Conservation (phyloP, 2,888 invertebrate genomes). For the Agrilus cyanescens region DNA sequence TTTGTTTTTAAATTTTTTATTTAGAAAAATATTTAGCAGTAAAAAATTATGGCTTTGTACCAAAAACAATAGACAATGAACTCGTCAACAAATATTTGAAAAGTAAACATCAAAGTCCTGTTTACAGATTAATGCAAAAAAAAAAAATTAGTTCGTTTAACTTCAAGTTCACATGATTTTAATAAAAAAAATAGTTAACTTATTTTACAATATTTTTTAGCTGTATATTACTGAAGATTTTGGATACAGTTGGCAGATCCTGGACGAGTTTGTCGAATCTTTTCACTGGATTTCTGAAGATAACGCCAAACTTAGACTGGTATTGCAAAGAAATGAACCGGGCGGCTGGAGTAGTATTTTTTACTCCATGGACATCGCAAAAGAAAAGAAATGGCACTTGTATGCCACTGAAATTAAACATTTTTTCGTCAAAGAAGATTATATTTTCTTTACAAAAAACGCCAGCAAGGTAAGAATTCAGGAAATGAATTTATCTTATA, state of each 20-base stretch:
- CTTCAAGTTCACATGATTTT: too few species aligned
- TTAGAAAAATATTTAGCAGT: neutral
- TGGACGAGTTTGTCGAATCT: slow-evolving; percentile 65
- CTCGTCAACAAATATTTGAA: too few species aligned
- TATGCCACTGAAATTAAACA: slow-evolving; percentile 55
- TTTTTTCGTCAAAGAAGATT: slow-evolving; percentile 72
- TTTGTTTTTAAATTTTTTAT: neutral
- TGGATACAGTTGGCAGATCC: slow-evolving; percentile 56
- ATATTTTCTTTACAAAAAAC: slow-evolving; percentile 71
- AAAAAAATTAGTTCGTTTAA: too few species aligned
- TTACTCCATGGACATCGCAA: slow-evolving; percentile 26
- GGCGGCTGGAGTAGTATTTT: slow-evolving; percentile 44
- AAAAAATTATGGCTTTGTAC: neutral
- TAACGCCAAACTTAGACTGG: slow-evolving; percentile 36
- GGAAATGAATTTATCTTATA: neutral
- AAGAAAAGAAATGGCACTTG: slow-evolving; percentile 20
- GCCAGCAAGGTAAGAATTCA: slow-evolving; percentile 42
- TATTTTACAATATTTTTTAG: slow-evolving; percentile 36
- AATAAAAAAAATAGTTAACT: too few species aligned
- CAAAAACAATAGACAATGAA: neutral
- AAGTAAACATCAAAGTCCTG: too few species aligned
- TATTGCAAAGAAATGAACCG: slow-evolving; percentile 58
- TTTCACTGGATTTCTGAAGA: slow-evolving; percentile 57
- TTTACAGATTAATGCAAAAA: neutral
- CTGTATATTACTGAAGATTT: slow-evolving; percentile 66